A percentile compares a stretch with the other conserved stretches of the same genome.
Conservation (phyloP, 2,113 vertebrate species). For the Mastomys natalensis region DNA sequence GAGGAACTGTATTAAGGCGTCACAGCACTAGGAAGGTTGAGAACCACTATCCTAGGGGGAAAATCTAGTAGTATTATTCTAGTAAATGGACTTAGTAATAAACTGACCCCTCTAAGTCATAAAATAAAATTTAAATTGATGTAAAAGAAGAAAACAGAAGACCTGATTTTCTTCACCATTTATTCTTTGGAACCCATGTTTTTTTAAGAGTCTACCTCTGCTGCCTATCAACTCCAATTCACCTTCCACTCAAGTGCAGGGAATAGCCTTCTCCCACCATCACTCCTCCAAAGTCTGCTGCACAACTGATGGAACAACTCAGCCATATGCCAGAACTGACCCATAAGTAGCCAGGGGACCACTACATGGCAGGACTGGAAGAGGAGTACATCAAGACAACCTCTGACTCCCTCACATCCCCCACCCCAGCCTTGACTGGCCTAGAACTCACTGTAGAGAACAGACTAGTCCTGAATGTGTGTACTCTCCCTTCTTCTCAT, state of each 20-base stretch:
- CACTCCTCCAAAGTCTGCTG: too few species aligned
- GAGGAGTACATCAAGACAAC: not conserved
- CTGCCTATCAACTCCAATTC: not conserved
- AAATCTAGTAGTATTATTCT: not conserved
- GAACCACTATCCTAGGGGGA: not conserved
- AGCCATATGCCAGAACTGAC: not conserved
- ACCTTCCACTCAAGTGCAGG: not conserved
- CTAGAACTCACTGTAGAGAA: too few species aligned
- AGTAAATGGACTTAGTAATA: too few species aligned
- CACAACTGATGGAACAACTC: not conserved
- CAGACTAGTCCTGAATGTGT: not conserved
- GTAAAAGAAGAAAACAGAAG: not conserved
- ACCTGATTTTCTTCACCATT: not conserved
- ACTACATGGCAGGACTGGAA: not conserved
- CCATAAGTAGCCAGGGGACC: not conserved
- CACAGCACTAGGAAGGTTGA: not conserved
- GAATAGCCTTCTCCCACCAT: not conserved
- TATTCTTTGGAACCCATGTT: not conserved
- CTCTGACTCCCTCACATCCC: too few species aligned
- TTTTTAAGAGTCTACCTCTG: not conserved
- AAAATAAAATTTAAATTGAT: not conserved
- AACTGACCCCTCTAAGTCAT: not conserved
- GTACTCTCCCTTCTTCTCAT: not conserved
- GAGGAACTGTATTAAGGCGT: not conserved
- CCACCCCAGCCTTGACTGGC: not conserved